phyloP scores from a whole-genome alignment of 2,888 invertebrate genomes.

The Drosophila sordidula region DNA sequence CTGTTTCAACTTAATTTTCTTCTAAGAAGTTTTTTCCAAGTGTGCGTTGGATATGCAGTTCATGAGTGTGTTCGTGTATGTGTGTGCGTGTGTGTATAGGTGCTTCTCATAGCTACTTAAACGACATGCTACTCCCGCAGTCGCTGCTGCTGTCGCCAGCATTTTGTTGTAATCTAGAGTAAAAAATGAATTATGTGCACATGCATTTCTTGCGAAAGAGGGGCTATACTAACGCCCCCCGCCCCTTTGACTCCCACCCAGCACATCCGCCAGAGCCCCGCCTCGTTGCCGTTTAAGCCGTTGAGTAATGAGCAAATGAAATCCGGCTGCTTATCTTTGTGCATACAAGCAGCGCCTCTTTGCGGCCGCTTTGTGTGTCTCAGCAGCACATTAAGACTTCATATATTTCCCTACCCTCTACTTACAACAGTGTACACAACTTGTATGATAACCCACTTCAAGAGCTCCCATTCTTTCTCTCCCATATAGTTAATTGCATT shows the following conservation, averaged over 20 bases:
- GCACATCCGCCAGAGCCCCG: slow-evolving; percentile 6
- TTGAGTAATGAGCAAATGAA: slow-evolving; percentile 79
- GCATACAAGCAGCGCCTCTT: slow-evolving; percentile 68
- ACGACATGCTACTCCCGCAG: slow-evolving; percentile 28
- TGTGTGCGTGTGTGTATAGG: slow-evolving; percentile 19
- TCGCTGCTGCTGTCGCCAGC: slow-evolving; percentile 39
- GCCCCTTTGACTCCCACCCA: background rate
- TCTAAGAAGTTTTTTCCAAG: slow-evolving; percentile 52
- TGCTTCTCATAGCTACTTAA: slow-evolving; percentile 57
- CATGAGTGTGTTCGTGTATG: slow-evolving; percentile 10
- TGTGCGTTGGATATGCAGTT: slow-evolving; percentile 16
- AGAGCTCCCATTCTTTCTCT: too few relatives aligned
- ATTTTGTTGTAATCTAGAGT: slow-evolving; percentile 75
- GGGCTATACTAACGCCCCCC: slow-evolving; percentile 7
- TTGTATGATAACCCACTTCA: slow-evolving; percentile 12
- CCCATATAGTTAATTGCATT: slow-evolving; percentile 41
- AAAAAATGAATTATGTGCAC: slow-evolving; percentile 78
- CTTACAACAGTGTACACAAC: slow-evolving; percentile 22
- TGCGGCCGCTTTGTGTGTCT: slow-evolving; percentile 72
- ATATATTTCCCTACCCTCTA: slow-evolving; percentile 29
- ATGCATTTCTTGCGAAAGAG: slow-evolving; percentile 65
- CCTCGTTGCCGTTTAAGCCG: slow-evolving; percentile 53
- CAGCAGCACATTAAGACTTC: slow-evolving; percentile 64
- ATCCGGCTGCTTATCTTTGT: slow-evolving; percentile 74
- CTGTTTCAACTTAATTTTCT: slow-evolving; percentile 71